Conservation (phyloP, 2,113 vertebrate genomes). For the Fregetta grallaria region DNA sequence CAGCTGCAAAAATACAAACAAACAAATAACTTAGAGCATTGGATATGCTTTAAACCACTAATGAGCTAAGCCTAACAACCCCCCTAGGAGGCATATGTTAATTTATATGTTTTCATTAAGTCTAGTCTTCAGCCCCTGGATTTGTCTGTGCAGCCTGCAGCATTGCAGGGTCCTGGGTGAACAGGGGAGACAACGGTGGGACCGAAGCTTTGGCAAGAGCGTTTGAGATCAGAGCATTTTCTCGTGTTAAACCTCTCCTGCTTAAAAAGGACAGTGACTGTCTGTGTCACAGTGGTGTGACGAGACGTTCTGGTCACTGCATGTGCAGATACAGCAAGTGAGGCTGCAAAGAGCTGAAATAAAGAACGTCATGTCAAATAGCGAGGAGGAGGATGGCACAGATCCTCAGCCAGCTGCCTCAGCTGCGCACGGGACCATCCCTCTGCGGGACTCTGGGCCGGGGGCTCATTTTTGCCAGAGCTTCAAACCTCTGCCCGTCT, state of each 20-base stretch:
- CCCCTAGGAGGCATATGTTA: constrained; percentile 40
- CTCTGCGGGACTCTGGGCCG: fast-evolving
- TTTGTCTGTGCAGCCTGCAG: not conserved
- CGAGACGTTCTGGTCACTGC: not conserved
- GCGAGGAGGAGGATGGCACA: not conserved
- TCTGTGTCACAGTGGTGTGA: not conserved
- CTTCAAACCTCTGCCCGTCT: not conserved
- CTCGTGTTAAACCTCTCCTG: not conserved
- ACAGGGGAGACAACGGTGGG: not conserved
- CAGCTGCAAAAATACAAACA: constrained; percentile 73
- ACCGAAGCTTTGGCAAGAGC: not conserved
- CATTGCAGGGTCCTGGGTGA: not conserved
- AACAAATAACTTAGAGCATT: constrained; percentile 56
- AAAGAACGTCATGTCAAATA: fast-evolving
- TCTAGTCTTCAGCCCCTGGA: constrained; percentile 21
- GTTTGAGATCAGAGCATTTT: not conserved
- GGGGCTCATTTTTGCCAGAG: not conserved
- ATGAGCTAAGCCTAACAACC: constrained; percentile 39
- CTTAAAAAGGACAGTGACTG: not conserved
- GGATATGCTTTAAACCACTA: constrained; percentile 48
- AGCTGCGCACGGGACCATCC: not conserved
- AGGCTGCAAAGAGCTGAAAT: not conserved
- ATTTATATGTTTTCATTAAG: constrained; percentile 54
- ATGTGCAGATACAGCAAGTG: not conserved
- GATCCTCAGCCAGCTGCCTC: not conserved